Base-by-base conservation (phyloP, 1,140 invertebrate genomes). In the Archivesica marissinica region DNA sequence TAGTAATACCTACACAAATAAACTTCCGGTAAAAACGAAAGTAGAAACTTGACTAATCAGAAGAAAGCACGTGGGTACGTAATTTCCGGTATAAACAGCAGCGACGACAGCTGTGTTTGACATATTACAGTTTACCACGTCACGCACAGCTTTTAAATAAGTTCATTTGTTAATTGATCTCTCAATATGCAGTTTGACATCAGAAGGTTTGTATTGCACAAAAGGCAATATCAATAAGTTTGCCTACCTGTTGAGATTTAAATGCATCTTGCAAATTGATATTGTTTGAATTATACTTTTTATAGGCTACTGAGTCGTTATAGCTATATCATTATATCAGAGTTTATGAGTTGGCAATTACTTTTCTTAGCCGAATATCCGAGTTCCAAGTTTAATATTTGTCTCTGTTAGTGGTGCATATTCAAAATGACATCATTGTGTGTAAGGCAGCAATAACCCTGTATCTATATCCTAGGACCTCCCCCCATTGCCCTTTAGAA, bases 111-210 rank as follows among this genome's bases (percentile, higher is more conserved):
- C n/a, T 23, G 38, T 13, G 68, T 17, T 4, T 78, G 35, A 17
- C 28, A 72, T 25, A 72, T 64, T 64, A 33, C 68, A 30, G 23
- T 59, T 30, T 56, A 41, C 33, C 76, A 61, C 76, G 54, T 59
- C 50, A 59, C 76, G 47, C 17, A 38, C 2, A 41, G 54, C 3
- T 64, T 76, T 76, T 15, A 38, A 9, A 28, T 33, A 41, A 13
- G 38, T 50, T 20, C 39, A 70, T 44, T 56, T 15, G 25, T 15
- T 30, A n/a, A 54, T 25, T 28, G 23, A 23, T 11, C 20, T 35
- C 15, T 54, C 35, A 84, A 17, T n/a, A 85, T 85, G 82, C 82
- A 85, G 47, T 85, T 85, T 41, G 82, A 85, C 35, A 85, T 85
- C 2, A 64, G 82, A 54, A 77, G 82, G 82, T 85, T 47, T 1